Conservation (phyloP, 2,888 invertebrate genomes). For the Caenorhabditis afra region DNA sequence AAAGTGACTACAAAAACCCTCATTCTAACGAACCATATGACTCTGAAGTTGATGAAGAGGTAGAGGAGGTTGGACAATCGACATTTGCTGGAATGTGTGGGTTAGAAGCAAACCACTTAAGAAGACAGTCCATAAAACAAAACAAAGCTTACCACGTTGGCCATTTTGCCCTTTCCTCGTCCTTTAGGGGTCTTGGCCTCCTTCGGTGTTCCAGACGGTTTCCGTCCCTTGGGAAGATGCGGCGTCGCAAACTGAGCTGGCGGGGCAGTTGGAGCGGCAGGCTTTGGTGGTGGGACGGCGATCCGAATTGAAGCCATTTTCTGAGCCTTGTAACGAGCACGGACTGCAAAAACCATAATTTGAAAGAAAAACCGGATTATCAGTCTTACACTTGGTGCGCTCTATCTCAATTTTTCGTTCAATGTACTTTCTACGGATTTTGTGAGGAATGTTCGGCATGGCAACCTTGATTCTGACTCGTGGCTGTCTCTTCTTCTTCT, state of each 20-base stretch:
- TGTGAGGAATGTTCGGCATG: conserved; percentile 15
- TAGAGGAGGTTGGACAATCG: conserved; percentile 57
- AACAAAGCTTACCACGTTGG: conserved; percentile 32
- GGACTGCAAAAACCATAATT: conserved; percentile 8
- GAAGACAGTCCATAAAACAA: background rate
- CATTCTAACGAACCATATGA: conserved; percentile 51
- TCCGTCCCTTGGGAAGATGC: conserved; percentile 1
- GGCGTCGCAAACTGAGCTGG: conserved; percentile 42
- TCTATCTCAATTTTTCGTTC: conserved; percentile 26
- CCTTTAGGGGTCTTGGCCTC: too few relatives aligned
- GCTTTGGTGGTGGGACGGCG: conserved; percentile 13
- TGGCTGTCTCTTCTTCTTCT: too few relatives aligned
- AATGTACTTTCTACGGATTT: conserved; percentile 26
- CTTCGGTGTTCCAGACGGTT: too few relatives aligned
- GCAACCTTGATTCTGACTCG: too few relatives aligned
- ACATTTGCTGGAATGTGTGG: conserved; percentile 59
- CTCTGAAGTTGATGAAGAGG: conserved; percentile 53
- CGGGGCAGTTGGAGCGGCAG: background rate
- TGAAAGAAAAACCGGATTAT: background rate
- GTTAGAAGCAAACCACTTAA: background rate
- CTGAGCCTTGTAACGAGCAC: conserved; percentile 13
- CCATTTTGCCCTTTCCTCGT: conserved; percentile 26
- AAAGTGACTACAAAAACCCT: conserved; percentile 10
- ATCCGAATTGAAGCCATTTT: conserved; percentile 27
- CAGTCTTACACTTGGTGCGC: conserved; percentile 20